Conservation (phyloP, 1,140 invertebrate genomes). For the Euura lappo region DNA sequence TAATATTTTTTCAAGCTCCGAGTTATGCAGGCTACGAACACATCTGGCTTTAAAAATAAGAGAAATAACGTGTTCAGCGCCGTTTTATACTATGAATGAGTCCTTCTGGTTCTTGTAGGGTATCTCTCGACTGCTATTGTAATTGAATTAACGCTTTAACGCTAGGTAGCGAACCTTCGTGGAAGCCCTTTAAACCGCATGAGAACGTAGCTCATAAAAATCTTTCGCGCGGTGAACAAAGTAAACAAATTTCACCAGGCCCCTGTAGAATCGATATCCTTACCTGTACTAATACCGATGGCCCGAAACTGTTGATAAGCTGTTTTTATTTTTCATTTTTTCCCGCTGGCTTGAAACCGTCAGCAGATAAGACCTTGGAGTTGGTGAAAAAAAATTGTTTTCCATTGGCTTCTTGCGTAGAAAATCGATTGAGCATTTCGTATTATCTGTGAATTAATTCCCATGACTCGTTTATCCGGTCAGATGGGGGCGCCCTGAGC, state of each 20-base stretch:
- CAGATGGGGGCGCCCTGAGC: background rate
- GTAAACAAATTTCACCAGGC: background rate
- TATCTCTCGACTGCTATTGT: slow-evolving; percentile 1
- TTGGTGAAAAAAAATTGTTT: background rate
- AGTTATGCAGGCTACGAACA: too few relatives aligned
- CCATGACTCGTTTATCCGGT: slow-evolving; percentile 4
- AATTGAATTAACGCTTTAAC: slow-evolving; percentile 4
- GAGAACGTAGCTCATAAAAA: background rate
- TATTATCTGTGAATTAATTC: slow-evolving; percentile 6
- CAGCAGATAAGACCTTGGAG: too few relatives aligned
- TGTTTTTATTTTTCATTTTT: too few relatives aligned
- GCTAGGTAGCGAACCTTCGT: background rate
- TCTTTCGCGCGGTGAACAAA: background rate
- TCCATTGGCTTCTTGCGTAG: background rate
- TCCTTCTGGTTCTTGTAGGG: slow-evolving; percentile 4
- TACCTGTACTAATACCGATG: background rate
- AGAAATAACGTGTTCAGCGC: background rate
- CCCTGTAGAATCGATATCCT: background rate
- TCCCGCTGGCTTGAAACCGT: too few relatives aligned
- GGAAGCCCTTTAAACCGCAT: slow-evolving; percentile 1
- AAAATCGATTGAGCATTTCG: background rate
- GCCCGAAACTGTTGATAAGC: too few relatives aligned
- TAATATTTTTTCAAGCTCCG: too few relatives aligned
- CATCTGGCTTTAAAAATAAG: background rate
- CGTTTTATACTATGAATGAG: slow-evolving; percentile 5